Evolutionary conservation across 2,888 invertebrate species (phyloP), one percentile per base, ranked within the genome.

Genomic region (Aethes cnicana): DNA sequence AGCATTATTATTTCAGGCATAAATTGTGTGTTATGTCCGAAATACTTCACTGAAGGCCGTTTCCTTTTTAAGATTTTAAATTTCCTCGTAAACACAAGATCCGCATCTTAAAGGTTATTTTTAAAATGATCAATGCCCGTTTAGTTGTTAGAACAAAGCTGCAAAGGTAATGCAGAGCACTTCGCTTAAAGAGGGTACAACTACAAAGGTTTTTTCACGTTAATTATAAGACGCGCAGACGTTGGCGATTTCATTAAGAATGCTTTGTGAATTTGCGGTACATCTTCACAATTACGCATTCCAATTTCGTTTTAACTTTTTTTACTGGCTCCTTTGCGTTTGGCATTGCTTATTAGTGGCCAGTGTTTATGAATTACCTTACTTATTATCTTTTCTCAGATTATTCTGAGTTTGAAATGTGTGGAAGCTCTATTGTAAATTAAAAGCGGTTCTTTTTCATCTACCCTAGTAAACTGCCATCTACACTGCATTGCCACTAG

Each of bases 201-300:
- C 8, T 35, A 35, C 42, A 42, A 42, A 49, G 49, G 16, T 49
- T 26, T 36, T 33, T 37, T 74, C 78, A 75, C 69, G 72, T 72
- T 81, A 79, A 78, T 77, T 79, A 77, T 74, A 76, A 62, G 28
- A 48, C 47, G 50, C 54, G 53, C 55, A 58, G 55, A 58, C 59
- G 63, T 58, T 58, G 44, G 54, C 55, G 63, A 69, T 68, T 66
- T 65, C 67, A 69, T 77, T 75, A 66, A 66, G 61, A 64, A 68
- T 61, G 69, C 67, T 69, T 64, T 61, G 67, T 57, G 59, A 66
- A 63, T 64, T 63, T 62, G 65, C 49, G 52, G 58, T 55, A 43
- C 25, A 42, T 23, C 32, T 47, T 57, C 47, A 32, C 43, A 37
- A 46, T 52, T 16, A 20, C 33, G 50, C 42, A 47, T 48, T 56